Base-by-base conservation (phyloP, 2,888 invertebrate genomes). In the Drosophila anomalipes region DNA sequence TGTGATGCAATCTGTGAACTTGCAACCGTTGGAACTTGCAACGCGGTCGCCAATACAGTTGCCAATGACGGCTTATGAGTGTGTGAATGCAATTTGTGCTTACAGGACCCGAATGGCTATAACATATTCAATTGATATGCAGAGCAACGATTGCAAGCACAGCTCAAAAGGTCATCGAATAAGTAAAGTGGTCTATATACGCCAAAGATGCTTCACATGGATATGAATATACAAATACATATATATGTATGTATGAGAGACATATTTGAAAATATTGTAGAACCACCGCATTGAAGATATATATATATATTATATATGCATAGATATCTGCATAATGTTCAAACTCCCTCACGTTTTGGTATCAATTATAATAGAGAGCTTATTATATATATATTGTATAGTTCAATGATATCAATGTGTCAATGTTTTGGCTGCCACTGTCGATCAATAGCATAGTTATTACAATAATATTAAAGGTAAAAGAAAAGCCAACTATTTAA, bases 1-100 rank as follows among this genome's bases (percentile, higher is more conserved):
- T 47, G 65, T 85, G 90, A 88, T 90, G 85, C 89, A 85, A 85
- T 85, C 86, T 77, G 52, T 56, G 72, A 71, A 82, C 80, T 79
- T 84, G 83, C 64, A 59, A 71, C 72, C 33, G 52, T 52, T 52
- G 52, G n/a, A 57, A 26, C 35, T 35, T 54, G 47, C 47, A 47
- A 22, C 22, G 47, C 52, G 30, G 28, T 52, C 19, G 39, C 54
- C 54, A 69, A 67, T 52, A 6, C 28, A 39, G 53, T 47, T 69
- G 69, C 68, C 39, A 22, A 19, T 54, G 71, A 54, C 35, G 64
- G 41, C 72, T 54, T 57, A 54, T 76, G 60, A 64, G 65, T 77
- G 52, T 80, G 52, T 56, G 44, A 60, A 28, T 47, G 60, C 72
- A 78, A 77, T 81, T 81, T 77, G 78, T 52, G 77, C 19, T 61